Evolutionary conservation across 2,888 invertebrate genomes (phyloP), one percentile per base, ranked within the genome.

Genomic region (Lagria hirta): DNA sequence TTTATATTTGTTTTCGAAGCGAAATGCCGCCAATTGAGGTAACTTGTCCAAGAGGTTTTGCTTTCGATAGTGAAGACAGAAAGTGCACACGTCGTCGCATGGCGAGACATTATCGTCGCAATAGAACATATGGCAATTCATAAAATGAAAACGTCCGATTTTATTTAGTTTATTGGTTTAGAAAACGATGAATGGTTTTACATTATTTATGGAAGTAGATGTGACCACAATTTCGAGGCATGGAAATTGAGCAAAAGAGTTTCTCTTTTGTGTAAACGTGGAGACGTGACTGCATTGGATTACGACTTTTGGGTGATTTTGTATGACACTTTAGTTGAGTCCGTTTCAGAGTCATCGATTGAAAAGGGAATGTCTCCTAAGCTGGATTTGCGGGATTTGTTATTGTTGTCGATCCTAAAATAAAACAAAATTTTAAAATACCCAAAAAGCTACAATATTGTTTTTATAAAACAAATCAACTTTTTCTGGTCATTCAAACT

Each of bases 121-220:
- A 40, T n/a, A 33, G 22, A 28, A 20, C 34, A 35, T 34, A 18
- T 24, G 34, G 23, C 29, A 20, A 22, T 36, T 32, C 26, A 36
- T 21, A 29, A 41, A 29, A 35, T 6, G 10, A 13, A 12, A 29
- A 10, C 16, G 38, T 18, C 32, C 38, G 16, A 20, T 40, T 47
- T 50, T n/a, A n/a, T n/a, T n/a, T n/a, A n/a, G n/a, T n/a, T n/a
- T 51, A 51, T 51, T 47, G 35, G 36, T 53, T 49, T 49, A 51
- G 53, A 51, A 53, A 53, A 48, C 43, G 38, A 26, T 17, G 8
- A 21, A n/a, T 33, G 30, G 41, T 30, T 43, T 24, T 44, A 43
- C 37, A 43, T 50, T n/a, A 42, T 46, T 41, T 43, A 48, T 40
- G 28, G 43, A 40, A 36, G 41, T 43, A 28, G 42, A 40, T 47